These are phyloP conservation scores for Pantherophis guttatus DNA, from an alignment of 2,113 vertebrate genomes.

Conservation along the genomic window DNA sequence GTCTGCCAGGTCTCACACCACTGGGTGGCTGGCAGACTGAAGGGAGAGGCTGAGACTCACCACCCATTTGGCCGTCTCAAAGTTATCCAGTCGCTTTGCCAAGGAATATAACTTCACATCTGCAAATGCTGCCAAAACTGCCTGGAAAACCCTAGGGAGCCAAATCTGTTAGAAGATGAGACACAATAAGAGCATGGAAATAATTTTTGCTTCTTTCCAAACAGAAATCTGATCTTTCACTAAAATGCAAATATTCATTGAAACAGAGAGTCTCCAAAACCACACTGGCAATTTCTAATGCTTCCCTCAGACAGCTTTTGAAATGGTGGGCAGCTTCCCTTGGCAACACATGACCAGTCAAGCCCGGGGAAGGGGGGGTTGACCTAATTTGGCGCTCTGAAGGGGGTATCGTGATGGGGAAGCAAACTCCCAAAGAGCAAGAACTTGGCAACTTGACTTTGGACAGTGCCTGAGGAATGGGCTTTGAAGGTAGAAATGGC, in stretches of 20 bases:
- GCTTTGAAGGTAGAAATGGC: neutral
- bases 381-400: neutral
- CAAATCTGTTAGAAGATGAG: slow-evolving; percentile 76
- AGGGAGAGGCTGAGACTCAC: slow-evolving; percentile 67
- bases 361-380: neutral
- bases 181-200: neutral
- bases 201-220: neutral
- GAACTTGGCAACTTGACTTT: neutral
- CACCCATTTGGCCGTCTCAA: slow-evolving; percentile 80
- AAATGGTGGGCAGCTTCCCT: neutral
- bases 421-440: neutral
- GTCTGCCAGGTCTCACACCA: neutral
- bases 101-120: slow-evolving; percentile 86
- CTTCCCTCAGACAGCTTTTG: neutral
- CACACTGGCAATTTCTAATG: neutral
- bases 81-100: slow-evolving; percentile 72
- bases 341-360: neutral
- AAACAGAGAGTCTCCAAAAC: neutral
- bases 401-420: neutral
- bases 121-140: slow-evolving; percentile 82
- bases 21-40: neutral
- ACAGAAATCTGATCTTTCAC: neutral
- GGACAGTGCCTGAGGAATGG: neutral
- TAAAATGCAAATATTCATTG: neutral
- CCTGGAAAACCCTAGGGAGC: slow-evolving; percentile 84